phyloP scores from a whole-genome alignment of 2,113 vertebrate genomes.

The Gobiocypris rarus region DNA sequence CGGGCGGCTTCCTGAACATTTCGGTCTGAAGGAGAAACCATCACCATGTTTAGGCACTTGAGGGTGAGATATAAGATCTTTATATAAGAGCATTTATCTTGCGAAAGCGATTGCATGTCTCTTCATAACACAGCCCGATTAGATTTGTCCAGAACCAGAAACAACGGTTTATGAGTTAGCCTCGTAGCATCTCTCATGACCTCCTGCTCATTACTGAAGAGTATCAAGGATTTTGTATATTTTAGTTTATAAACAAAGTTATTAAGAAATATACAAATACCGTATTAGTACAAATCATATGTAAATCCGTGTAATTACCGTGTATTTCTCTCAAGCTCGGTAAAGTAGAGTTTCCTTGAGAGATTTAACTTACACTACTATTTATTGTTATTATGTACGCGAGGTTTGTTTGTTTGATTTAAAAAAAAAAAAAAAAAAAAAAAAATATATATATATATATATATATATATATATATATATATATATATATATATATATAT shows the following conservation, averaged over 20 bases:
- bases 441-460: no score
- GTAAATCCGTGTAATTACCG: neutral
- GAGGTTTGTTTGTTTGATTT: no score
- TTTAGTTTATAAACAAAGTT: neutral
- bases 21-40: neutral
- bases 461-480: no score
- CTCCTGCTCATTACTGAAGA: neutral
- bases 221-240: neutral
- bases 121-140: neutral
- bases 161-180: neutral
- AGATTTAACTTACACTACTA: neutral
- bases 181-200: constrained; percentile 3
- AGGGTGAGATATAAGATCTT: constrained; percentile 44
- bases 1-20: neutral
- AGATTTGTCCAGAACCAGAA: neutral
- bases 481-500: no score
- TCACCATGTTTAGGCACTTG: constrained; percentile 61
- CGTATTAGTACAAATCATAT: neutral
- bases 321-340: neutral
- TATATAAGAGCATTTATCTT: neutral
- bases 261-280: neutral
- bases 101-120: neutral
- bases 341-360: neutral
- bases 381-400: no score
- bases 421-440: no score